Conservation (phyloP, 2,113 vertebrate species). For the Ameiurus melas region DNA sequence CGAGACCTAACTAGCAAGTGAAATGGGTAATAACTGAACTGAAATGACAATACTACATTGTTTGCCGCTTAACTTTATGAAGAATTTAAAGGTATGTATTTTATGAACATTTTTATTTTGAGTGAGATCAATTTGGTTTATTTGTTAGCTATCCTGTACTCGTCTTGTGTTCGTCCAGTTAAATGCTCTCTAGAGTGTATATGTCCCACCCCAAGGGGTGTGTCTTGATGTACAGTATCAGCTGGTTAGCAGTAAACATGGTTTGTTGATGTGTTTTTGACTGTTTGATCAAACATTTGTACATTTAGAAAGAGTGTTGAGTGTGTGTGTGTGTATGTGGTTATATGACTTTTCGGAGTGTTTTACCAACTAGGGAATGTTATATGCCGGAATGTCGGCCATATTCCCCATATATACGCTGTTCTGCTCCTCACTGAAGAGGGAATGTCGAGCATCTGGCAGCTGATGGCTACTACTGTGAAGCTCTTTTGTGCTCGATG, state of each 20-base stretch:
- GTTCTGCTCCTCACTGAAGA: constrained; percentile 35
- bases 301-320: background rate
- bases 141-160: too few species aligned
- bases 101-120: too few species aligned
- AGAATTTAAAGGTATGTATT: background rate
- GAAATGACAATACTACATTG: background rate
- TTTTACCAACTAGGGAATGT: background rate
- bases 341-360: background rate
- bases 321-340: background rate
- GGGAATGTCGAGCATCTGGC: constrained; percentile 35
- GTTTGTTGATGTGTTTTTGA: background rate
- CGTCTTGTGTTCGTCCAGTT: background rate
- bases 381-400: background rate
- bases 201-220: background rate
- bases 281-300: background rate
- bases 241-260: background rate
- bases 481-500: constrained; percentile 53
- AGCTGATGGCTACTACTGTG: constrained; percentile 45
- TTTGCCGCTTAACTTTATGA: background rate
- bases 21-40: background rate
- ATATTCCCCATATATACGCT: background rate
- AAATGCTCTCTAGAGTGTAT: background rate
- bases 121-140: too few species aligned
- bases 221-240: background rate
- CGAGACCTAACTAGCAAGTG: background rate